Evolutionary conservation across 1,140 invertebrate species (phyloP).

Genomic region (Helicorthomorpha holstii): DNA sequence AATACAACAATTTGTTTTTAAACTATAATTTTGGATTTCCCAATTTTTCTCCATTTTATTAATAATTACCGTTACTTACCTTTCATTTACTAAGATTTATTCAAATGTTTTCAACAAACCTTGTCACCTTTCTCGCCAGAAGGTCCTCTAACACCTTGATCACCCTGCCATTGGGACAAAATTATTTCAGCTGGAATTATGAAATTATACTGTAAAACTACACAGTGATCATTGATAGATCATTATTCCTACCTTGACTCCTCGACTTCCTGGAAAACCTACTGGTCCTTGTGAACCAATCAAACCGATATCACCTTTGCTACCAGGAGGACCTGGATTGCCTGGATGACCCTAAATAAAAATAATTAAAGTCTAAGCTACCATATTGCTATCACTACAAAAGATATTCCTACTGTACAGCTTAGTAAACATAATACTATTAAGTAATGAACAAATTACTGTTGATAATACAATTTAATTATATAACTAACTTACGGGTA

Average conservation of each 20-base stretch:
- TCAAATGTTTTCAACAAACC: slow-evolving; percentile 29
- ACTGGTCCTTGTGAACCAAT: slow-evolving; percentile 49
- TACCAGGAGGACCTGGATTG: slow-evolving; percentile 44
- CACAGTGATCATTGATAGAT: background rate
- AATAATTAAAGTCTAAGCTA: background rate
- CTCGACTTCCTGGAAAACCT: slow-evolving; percentile 54
- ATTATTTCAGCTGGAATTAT: background rate
- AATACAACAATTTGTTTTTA: background rate
- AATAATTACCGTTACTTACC: no score
- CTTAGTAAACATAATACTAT: no score
- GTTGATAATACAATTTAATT: no score
- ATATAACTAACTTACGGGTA: slow-evolving; percentile 32
- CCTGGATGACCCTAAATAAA: slow-evolving; percentile 38
- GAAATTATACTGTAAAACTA: background rate
- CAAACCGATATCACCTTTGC: slow-evolving; percentile 44
- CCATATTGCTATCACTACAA: background rate
- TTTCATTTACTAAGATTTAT: no score
- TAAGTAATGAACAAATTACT: no score
- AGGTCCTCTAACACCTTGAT: slow-evolving; percentile 49
- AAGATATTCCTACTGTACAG: no score
- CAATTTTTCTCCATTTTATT: background rate
- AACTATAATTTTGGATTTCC: background rate
- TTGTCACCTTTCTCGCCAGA: slow-evolving; percentile 47
- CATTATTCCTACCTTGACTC: slow-evolving; percentile 37
- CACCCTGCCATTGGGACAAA: slow-evolving; percentile 31